Evolutionary conservation across 2,888 invertebrate genomes (phyloP), one percentile per base, ranked within the genome.

Genomic region (Andrena chrysosceles): DNA sequence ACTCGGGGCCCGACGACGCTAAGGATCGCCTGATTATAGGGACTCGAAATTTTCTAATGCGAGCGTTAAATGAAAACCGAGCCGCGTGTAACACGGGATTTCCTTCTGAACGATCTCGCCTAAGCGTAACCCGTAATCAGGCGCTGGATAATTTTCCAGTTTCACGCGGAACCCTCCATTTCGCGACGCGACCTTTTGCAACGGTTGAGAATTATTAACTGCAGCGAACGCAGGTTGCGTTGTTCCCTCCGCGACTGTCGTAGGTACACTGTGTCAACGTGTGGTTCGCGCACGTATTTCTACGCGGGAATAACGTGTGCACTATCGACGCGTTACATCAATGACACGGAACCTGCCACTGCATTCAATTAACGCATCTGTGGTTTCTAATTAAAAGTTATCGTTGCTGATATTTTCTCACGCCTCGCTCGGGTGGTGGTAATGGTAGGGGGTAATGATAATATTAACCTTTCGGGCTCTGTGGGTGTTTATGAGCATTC

Each of bases 91-190:
- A 33, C 59, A 29, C 62, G 20, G 42, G 48, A 71, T 54, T 86
- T 83, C 73, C 54, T 81, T 81, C 73, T 63, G 71, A 86, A 64
- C 73, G 72, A 48, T 71, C 59, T 71, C 59, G 52, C 2, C 23
- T 67, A 59, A 42, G 70, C 42, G 64, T 72, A 62, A 31, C 67
- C 66, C 20, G 16, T 56, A 35, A 81, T 72, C 81, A 10, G 63
- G 52, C 13, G 16, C 13, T 3, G 31, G 56, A 68, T 52, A 52
- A 81, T 81, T 71, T 74, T 54, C 69, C 48, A 52, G 48, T 66
- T 16, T 26, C 52, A 10, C n/a, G 10, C 10, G 8, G 54, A 42
- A 62, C 26, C 62, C 29, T n/a, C 48, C 10, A 62, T 80, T 64
- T 72, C 72, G 63, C 49, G 13, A 7, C 52, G 33, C 60, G 68